A percentile compares a stretch with the other conserved stretches of the same genome.
phyloP scores from a whole-genome alignment of 2,113 vertebrate species.

The Nibea albiflora region DNA sequence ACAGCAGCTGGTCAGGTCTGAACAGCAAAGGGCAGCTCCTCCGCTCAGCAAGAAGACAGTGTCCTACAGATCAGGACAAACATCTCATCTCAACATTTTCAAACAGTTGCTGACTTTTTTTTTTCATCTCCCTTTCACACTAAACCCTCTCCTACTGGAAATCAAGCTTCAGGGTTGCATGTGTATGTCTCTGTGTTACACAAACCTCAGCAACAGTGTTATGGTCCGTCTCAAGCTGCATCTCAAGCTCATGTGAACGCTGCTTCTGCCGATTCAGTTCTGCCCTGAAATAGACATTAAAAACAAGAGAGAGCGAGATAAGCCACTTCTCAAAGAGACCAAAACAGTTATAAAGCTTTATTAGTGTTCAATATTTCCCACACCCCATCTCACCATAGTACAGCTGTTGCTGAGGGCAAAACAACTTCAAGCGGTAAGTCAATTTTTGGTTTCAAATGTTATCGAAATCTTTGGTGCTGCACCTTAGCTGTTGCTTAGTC shows the following conservation, averaged over 20 bases:
- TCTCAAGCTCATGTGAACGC: slow-evolving; percentile 86
- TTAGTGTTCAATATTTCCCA: slow-evolving; percentile 35
- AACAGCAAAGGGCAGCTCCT: slow-evolving; percentile 16
- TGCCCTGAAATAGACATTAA: slow-evolving; percentile 80
- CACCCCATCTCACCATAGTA: not conserved
- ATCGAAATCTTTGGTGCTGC: slow-evolving; percentile 19
- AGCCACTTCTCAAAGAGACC: not conserved
- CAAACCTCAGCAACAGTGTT: slow-evolving; percentile 89
- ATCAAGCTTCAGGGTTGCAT: not conserved
- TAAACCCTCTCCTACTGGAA: not conserved
- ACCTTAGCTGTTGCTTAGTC: slow-evolving; percentile 10
- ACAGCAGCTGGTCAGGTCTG: not conserved
- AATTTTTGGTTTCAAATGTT: slow-evolving; percentile 28
- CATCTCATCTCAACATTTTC: not conserved
- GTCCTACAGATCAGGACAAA: not conserved
- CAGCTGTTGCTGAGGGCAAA: slow-evolving; percentile 35
- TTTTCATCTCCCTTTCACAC: not conserved
- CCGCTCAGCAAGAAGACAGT: not conserved
- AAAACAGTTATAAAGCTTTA: not conserved
- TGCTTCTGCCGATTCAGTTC: slow-evolving; percentile 92
- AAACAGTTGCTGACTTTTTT: not conserved
- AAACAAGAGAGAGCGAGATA: not conserved
- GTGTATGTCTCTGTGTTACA: slow-evolving; percentile 1
- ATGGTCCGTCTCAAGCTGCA: slow-evolving; percentile 88
- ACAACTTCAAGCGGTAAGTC: slow-evolving; percentile 39